Percentiles rank a stretch among this genome's conserved stretches.
Conservation (phyloP, 2,888 invertebrate genomes). For the Oligia fasciuncula region DNA sequence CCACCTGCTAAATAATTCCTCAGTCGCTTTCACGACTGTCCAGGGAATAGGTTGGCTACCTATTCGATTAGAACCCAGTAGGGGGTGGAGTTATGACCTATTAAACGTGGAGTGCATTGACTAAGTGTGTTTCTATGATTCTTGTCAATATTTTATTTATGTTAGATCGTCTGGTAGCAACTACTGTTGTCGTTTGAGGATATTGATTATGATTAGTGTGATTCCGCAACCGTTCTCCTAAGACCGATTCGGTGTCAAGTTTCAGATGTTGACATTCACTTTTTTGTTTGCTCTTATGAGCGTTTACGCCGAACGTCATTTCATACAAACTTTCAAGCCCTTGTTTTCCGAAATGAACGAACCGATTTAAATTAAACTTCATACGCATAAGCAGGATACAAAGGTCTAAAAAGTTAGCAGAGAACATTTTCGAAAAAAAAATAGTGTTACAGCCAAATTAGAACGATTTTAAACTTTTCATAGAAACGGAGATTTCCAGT, state of each 20-base stretch:
- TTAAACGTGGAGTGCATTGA: slow-evolving; percentile 11
- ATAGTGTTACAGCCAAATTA: no score
- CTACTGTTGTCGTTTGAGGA: background rate
- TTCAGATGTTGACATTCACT: background rate
- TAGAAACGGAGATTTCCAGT: no score
- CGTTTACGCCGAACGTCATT: no score
- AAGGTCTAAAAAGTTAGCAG: no score
- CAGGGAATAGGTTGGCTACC: slow-evolving; percentile 14
- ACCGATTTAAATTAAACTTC: no score
- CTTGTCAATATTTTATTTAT: background rate
- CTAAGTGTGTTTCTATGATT: background rate
- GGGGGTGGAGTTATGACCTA: slow-evolving; percentile 4
- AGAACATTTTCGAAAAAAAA: no score
- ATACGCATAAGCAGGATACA: no score
- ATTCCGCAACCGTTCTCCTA: no score
- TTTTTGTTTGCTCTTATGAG: background rate
- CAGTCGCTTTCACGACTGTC: background rate
- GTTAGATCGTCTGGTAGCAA: background rate
- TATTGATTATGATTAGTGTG: background rate
- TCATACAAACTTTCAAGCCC: no score
- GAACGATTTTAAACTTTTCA: no score
- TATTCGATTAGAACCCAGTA: background rate
- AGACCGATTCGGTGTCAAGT: background rate
- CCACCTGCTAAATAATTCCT: slow-evolving; percentile 32
- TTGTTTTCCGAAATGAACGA: no score